Evolutionary conservation across 2,888 invertebrate species (phyloP), one percentile per base, ranked within the genome.

Genomic region (Formica aserva): DNA sequence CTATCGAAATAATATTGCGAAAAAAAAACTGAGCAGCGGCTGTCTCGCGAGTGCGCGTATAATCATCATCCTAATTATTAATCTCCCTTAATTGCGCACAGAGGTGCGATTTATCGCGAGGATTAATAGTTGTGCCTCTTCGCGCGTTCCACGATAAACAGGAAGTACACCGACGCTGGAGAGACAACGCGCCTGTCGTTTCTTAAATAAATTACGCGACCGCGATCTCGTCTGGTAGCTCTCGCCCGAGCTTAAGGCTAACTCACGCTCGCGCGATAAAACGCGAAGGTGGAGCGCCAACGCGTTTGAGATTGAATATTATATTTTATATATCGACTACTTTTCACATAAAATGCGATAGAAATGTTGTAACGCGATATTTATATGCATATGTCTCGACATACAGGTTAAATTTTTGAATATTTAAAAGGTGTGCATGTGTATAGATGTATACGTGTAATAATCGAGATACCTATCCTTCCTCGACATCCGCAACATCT

Each of bases 71-170:
- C 87, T 87, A 89, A 89, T 90, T 90, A 90, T 91, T 91, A 89
- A 91, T 87, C 6, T 83, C 83, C 82, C 86, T 80, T 65, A 82
- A 45, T 45, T 5, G 8, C 52, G 52, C 84, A 75, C 75, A 83
- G 87, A 89, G 84, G 67, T 78, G 76, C 86, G 87, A 92, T 92
- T 92, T 92, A 92, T 92, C 87, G 91, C 86, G 91, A 91, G 91
- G 90, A 92, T 92, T 92, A 92, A 92, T 91, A 88, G 88, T 85
- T 85, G 86, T 85, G 83, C 84, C 55, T 29, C 38, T 38, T 9
- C 38, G 3, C 55, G 85, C 89, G 74, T 88, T 89, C 87, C 88
- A 87, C 89, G 91, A 91, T 91, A 91, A 92, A 90, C 91, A 90
- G 91, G 90, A 90, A 91, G 88, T 82, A 66, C 60, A 48, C 63